A percentile compares a stretch with the other conserved stretches of the same genome.
Evolutionary conservation across 1,140 invertebrate genomes (phyloP).

Genomic region (Globodera ellingtonae): DNA sequence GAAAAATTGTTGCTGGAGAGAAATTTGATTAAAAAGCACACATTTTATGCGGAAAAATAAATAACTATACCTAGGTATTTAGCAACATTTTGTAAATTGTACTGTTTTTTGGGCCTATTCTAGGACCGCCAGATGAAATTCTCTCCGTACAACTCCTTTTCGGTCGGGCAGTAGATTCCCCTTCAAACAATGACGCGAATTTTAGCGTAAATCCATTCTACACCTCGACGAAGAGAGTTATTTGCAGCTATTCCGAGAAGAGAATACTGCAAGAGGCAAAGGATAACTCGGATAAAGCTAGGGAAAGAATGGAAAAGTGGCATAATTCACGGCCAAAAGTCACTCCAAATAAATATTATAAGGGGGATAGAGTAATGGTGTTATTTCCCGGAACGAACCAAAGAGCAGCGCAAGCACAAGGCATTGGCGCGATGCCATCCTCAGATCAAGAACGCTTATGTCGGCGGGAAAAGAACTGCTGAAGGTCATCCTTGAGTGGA

Average conservation of each 20-base stretch:
- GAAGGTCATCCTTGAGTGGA: not conserved
- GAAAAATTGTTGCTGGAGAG: no score
- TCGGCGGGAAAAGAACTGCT: not conserved
- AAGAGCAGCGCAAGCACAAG: no score
- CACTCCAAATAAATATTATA: not conserved
- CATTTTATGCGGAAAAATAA: no score
- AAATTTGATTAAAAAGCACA: no score
- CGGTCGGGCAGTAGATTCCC: not conserved
- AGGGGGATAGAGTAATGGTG: conserved; percentile 6
- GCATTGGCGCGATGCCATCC: not conserved
- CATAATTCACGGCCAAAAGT: conserved; percentile 1
- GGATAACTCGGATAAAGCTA: not conserved
- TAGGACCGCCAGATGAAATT: no score
- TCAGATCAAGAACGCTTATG: not conserved
- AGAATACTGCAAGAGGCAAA: not conserved
- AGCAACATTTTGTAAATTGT: no score
- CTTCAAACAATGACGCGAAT: not conserved
- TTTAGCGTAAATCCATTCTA: conserved; percentile 1
- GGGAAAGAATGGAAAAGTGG: not conserved
- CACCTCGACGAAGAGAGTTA: conserved; percentile 10
- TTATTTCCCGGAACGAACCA: not conserved
- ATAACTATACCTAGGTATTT: no score
- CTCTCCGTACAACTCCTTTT: no score
- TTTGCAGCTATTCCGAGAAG: not conserved
- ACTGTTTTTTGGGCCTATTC: no score